A percentile compares a stretch with the other conserved stretches of the same genome.
These are phyloP conservation scores for Diplodus puntazzo DNA, from an alignment of 2,797 vertebrate genomes.

Conservation along the genomic window DNA sequence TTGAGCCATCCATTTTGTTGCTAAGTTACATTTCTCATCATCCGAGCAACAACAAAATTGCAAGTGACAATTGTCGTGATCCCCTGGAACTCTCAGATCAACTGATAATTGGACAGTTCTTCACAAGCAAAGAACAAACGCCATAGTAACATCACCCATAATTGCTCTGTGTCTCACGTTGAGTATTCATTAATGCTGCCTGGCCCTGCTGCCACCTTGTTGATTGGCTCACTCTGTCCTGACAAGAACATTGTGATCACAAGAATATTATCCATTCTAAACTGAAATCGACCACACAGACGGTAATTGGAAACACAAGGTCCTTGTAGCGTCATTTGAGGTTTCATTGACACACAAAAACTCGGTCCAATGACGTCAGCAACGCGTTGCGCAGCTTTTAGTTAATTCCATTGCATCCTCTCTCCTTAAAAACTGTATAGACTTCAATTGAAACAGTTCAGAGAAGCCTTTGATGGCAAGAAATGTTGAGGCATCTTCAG, in stretches of 20 bases:
- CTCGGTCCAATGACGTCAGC: constrained; percentile 3
- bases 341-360: constrained; percentile 45
- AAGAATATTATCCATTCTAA: constrained; percentile 46
- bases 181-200: constrained; percentile 70
- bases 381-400: not conserved
- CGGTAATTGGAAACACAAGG: constrained; percentile 45
- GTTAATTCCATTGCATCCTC: constrained; percentile 16
- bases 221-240: constrained; percentile 68
- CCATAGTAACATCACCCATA: constrained; percentile 74
- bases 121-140: constrained; percentile 62
- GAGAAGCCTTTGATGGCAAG: constrained; percentile 36
- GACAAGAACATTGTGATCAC: constrained; percentile 40
- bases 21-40: constrained; percentile 71
- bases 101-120: constrained; percentile 78
- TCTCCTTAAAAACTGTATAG: constrained; percentile 12
- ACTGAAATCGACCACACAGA: constrained; percentile 39
- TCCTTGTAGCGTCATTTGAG: constrained; percentile 25
- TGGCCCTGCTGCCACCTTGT: constrained; percentile 36
- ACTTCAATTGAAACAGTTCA: constrained; percentile 39
- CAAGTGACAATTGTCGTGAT: constrained; percentile 77
- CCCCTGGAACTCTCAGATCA: constrained; percentile 75
- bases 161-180: constrained; percentile 71
- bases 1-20: constrained; percentile 71
- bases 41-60: constrained; percentile 71
- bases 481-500: constrained; percentile 35